phyloP scores from a whole-genome alignment of 2,113 vertebrate species.

The Zapus hudsonius region DNA sequence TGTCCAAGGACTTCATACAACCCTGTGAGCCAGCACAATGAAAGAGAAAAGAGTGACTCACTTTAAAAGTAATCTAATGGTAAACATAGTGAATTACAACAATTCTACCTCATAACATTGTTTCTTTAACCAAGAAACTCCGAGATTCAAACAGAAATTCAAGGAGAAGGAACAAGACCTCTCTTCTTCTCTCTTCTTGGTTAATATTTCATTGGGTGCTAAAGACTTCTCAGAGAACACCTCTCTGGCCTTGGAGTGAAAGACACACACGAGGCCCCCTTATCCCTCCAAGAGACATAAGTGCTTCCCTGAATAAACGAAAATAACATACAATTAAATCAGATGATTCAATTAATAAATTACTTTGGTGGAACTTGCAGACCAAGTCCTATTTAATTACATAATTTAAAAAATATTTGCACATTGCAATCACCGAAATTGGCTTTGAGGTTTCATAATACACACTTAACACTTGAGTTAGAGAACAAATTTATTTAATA shows the following conservation, averaged over 20 bases:
- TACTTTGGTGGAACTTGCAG: slow-evolving; percentile 85
- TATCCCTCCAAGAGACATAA: slow-evolving; percentile 77
- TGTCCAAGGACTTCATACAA: slow-evolving; percentile 71
- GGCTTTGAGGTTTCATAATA: slow-evolving; percentile 86
- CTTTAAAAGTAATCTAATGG: slow-evolving; percentile 80
- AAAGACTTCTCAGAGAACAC: slow-evolving; percentile 81
- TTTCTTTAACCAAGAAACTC: slow-evolving; percentile 69
- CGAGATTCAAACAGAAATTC: slow-evolving; percentile 82
- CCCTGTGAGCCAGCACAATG: slow-evolving; percentile 75
- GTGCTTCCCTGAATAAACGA: slow-evolving; percentile 82
- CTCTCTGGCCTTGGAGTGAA: slow-evolving; percentile 80
- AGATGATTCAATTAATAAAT: slow-evolving; percentile 89
- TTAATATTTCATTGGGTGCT: slow-evolving; percentile 85
- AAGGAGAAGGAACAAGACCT: slow-evolving; percentile 75
- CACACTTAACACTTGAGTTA: slow-evolving; percentile 87
- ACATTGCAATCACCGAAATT: slow-evolving; percentile 85
- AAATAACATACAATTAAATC: slow-evolving; percentile 87
- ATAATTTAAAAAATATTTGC: slow-evolving; percentile 90
- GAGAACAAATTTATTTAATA: slow-evolving; percentile 90
- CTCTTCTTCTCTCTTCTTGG: slow-evolving; percentile 80
- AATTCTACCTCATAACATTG: slow-evolving; percentile 63
- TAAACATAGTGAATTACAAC: slow-evolving; percentile 79
- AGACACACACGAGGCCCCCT: slow-evolving; percentile 74
- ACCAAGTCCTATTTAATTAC: slow-evolving; percentile 86
- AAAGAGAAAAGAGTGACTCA: slow-evolving; percentile 72